Conservation (phyloP, 1,140 invertebrate genomes). For the Zaprionus lachaisei region DNA sequence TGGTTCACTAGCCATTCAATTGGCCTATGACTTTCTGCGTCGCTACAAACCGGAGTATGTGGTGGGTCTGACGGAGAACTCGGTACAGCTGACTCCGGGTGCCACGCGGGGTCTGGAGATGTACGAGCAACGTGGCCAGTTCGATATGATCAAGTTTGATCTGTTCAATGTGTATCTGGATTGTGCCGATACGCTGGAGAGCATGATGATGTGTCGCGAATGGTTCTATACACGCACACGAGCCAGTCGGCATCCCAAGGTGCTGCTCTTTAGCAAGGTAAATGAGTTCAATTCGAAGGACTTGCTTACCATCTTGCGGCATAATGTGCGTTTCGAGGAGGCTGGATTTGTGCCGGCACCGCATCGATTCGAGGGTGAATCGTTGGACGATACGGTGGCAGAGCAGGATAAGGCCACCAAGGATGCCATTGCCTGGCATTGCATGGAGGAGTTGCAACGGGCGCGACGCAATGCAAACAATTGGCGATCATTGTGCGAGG, state of each 20-base stretch:
- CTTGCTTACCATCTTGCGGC: conserved; percentile 88
- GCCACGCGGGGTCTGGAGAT: conserved; percentile 85
- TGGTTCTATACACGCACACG: conserved; percentile 90
- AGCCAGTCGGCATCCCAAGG: conserved; percentile 83
- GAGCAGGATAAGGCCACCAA: conserved; percentile 21
- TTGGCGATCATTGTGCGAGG: conserved; percentile 86
- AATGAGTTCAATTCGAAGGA: conserved; percentile 89
- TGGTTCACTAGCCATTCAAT: conserved; percentile 94
- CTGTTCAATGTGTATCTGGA: conserved; percentile 92
- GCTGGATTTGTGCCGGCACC: conserved; percentile 92
- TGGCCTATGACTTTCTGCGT: conserved; percentile 90
- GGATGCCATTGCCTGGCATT: conserved; percentile 51
- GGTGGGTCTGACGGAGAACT: conserved; percentile 46
- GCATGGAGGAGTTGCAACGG: conserved; percentile 85
- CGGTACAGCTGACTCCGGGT: conserved; percentile 56
- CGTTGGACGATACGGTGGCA: conserved; percentile 19
- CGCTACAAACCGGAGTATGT: conserved; percentile 58
- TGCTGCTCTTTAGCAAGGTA: conserved; percentile 94
- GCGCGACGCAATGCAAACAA: conserved; percentile 86
- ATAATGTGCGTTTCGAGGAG: conserved; percentile 87
- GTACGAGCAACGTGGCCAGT: conserved; percentile 90
- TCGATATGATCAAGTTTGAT: conserved; percentile 86
- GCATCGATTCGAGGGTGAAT: conserved; percentile 64
- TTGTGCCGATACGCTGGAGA: conserved; percentile 97
- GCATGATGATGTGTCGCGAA: conserved; percentile 91